Evolutionary conservation across 2,113 vertebrate species (phyloP), one percentile per base, ranked within the genome.

Genomic region (Ciconia stormi): DNA sequence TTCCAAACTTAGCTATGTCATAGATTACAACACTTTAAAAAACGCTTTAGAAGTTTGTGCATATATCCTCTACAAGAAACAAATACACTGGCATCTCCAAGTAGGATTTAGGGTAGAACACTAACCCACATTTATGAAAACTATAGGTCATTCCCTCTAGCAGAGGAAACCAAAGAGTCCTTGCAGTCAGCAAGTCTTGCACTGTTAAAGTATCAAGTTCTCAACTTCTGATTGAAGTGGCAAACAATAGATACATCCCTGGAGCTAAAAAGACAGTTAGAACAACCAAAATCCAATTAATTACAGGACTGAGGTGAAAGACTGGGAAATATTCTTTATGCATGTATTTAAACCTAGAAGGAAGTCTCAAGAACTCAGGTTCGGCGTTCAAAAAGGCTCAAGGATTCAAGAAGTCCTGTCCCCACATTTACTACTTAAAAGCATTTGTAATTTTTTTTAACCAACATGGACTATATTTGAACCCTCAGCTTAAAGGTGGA

Each of bases 41-140:
- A 55, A 7, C 13, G 30, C 29, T 66, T 53, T 0, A 30, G 74
- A 59, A 52, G 18, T 16, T 16, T 32, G 13, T 0, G 2, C 9
- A 11, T 14, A 50, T 20, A 38, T 30, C 20, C 36, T 65, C 7
- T 21, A 52, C 9, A 77, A 26, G 44, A 76, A 79, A 72, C 13
- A 81, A 72, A 86, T 5, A 52, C 44, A 58, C 0, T 26, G n/a
- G 13, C 18, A 18, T 25, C 58, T 47, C 29, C 25, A 82, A 44
- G 13, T 2, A 53, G 26, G 25, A 73, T 80, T 22, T 29, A 26
- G 34, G 34, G 22, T 30, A 89, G 42, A 86, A 69, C 0, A 0
- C 10, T 53, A 82, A 71, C 11, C 29, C 13, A 27, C 10, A 29
- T 40, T 81, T 61, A 40, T 0, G 8, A 52, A 78, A 82, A 25